phyloP scores from a whole-genome alignment of 2,888 invertebrate genomes.

The Electrophaes corylata region DNA sequence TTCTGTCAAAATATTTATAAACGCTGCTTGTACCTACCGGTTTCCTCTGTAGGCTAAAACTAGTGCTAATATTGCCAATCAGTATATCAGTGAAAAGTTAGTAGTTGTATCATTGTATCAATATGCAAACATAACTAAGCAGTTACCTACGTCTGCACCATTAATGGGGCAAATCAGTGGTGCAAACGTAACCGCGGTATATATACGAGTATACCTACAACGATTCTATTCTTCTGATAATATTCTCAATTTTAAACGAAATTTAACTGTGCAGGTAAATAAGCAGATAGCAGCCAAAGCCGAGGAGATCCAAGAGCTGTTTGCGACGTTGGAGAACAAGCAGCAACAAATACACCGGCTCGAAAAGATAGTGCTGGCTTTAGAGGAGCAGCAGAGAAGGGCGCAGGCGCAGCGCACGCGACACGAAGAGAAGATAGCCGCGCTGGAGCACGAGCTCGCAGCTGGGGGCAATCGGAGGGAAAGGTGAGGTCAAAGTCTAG shows the following conservation, averaged over 20 bases:
- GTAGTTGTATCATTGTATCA: no score
- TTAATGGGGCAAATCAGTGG: no score
- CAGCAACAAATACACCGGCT: constrained; percentile 82
- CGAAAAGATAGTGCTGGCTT: constrained; percentile 81
- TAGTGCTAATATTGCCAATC: background rate
- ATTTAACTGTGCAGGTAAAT: constrained; percentile 63
- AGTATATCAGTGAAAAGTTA: background rate
- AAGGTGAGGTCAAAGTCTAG: no score
- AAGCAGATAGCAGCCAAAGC: constrained; percentile 80
- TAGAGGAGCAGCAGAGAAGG: constrained; percentile 83
- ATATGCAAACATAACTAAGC: no score
- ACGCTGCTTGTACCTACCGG: no score
- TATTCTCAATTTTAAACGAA: background rate
- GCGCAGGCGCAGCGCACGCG: constrained; percentile 85
- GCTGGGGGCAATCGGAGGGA: constrained; percentile 67
- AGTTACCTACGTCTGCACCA: no score
- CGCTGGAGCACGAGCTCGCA: constrained; percentile 80
- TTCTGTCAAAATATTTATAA: no score
- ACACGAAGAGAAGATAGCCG: constrained; percentile 83
- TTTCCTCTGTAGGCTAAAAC: no score
- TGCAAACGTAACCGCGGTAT: no score
- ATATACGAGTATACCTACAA: no score
- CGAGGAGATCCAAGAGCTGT: constrained; percentile 80
- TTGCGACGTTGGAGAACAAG: constrained; percentile 79
- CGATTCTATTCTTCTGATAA: background rate